phyloP scores from a whole-genome alignment of 2,113 vertebrate species.

The Oxygymnocypris stewartii region DNA sequence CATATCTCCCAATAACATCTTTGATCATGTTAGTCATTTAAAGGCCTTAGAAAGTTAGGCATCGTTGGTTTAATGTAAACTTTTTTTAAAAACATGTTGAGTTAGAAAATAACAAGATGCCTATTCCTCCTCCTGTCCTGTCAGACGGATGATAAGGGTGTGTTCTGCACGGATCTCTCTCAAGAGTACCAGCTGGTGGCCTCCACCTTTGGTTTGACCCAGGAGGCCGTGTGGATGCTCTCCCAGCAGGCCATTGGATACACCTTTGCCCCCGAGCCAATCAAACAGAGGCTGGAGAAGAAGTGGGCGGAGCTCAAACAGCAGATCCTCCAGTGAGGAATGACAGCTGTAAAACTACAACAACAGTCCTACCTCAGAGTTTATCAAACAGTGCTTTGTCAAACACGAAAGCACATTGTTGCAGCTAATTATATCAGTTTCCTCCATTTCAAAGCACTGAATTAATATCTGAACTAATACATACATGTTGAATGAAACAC shows the following conservation, averaged over 20 bases:
- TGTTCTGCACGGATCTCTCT: slow-evolving; percentile 91
- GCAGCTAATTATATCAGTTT: background rate
- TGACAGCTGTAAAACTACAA: background rate
- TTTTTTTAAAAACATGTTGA: background rate
- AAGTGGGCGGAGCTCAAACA: slow-evolving; percentile 81
- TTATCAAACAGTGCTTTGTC: background rate
- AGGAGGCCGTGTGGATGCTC: slow-evolving; percentile 83
- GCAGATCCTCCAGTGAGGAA: slow-evolving; percentile 58
- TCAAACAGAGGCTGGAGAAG: slow-evolving; percentile 82
- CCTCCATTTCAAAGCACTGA: background rate
- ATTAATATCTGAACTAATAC: background rate
- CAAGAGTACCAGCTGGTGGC: slow-evolving; percentile 90
- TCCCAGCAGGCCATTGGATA: slow-evolving; percentile 86
- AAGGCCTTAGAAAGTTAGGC: background rate
- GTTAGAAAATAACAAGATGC: background rate
- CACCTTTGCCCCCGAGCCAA: slow-evolving; percentile 80
- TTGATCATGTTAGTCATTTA: background rate
- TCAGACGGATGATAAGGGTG: slow-evolving; percentile 96
- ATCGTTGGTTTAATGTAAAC: background rate
- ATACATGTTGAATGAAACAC: background rate
- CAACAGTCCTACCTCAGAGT: slow-evolving; percentile 22
- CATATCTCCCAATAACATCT: background rate
- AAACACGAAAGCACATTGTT: background rate
- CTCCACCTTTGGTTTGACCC: slow-evolving; percentile 83
- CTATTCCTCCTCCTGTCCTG: slow-evolving; percentile 23